Base-by-base conservation (phyloP, 1,140 invertebrate genomes). In the Maniola jurtina region DNA sequence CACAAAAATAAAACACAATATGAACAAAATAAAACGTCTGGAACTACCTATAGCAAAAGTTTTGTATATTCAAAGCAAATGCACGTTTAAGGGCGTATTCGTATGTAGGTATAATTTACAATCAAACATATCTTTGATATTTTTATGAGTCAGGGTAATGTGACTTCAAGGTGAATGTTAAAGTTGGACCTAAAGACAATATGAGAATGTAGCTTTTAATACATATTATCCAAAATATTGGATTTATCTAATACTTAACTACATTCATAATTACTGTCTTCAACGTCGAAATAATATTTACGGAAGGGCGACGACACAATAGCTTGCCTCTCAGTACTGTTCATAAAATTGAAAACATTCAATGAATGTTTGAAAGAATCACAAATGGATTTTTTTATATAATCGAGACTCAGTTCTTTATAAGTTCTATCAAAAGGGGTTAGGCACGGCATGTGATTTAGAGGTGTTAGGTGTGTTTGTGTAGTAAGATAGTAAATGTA, bases 321-420 rank as follows among this genome's bases (percentile, higher is more conserved):
- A 86, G 83, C 83, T 87, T 85, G 80, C 75, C 77, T 85, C 77
- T 80, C 76, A 82, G 75, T 83, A 82, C 73, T 72, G 57, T 77
- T 76, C 42, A 74, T 71, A 71, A 71, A 68, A 64, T 57, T 64
- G 63, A 6, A 65, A 66, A 47, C 59, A 57, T 52, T 15, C 47
- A 16, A 50, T 16, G 14, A 7, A 52, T 52, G 16, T 55, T 36
- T 56, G 42, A 33, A 48, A 75, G 64, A 52, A 42, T 68, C 52
- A 58, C 66, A 63, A 63, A 61, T 66, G 35, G 45, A 55, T 68
- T 72, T 61, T 35, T 69, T 72, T 58, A 75, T 71, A 68, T 66
- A 63, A 75, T 71, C 55, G 68, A 68, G 73, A 75, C 72, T 74
- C 75, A 77, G 78, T 80, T 84, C 78, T 84, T 84, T 79, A 77